These are phyloP conservation scores for Acanthococcus lagerstroemiae DNA, from an alignment of 2,888 invertebrate genomes.

Conservation along the genomic window DNA sequence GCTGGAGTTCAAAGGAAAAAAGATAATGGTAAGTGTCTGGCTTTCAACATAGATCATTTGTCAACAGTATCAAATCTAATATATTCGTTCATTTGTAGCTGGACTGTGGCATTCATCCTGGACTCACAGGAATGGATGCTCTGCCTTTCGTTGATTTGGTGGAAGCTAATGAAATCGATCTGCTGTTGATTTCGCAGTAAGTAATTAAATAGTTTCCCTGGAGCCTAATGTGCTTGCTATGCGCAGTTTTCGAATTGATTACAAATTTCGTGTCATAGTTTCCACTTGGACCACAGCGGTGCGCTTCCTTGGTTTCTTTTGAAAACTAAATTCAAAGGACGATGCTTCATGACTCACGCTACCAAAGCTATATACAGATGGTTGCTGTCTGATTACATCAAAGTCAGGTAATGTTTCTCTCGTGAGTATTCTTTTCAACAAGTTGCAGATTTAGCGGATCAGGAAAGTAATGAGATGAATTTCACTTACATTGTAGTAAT, in stretches of 20 bases:
- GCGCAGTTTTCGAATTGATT: background rate
- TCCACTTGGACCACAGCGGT: conserved; percentile 97
- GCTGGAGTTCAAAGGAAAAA: conserved; percentile 97
- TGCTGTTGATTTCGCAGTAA: conserved; percentile 89
- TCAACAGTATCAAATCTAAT: background rate
- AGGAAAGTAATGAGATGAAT: too few species aligned
- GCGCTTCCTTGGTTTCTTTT: conserved; percentile 95
- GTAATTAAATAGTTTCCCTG: conserved; percentile 39
- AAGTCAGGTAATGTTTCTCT: conserved; percentile 82
- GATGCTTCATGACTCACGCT: conserved; percentile 99
- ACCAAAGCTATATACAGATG: conserved; percentile 98
- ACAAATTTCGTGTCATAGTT: conserved; percentile 49
- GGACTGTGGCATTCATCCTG: conserved; percentile 98
- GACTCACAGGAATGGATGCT: conserved; percentile 92
- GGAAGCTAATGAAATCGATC: conserved; percentile 93
- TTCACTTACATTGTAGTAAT: conserved; percentile 52
- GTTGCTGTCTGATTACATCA: conserved; percentile 97
- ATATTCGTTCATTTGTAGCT: conserved; percentile 47
- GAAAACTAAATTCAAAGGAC: conserved; percentile 93
- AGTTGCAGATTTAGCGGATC: too few species aligned
- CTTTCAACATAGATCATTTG: background rate
- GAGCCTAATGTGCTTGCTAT: background rate
- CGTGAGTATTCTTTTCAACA: too few species aligned
- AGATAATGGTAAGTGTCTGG: conserved; percentile 68
- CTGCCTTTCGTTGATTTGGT: conserved; percentile 94